phyloP scores from a whole-genome alignment of 2,888 invertebrate genomes.

The Ichneumon xanthorius region DNA sequence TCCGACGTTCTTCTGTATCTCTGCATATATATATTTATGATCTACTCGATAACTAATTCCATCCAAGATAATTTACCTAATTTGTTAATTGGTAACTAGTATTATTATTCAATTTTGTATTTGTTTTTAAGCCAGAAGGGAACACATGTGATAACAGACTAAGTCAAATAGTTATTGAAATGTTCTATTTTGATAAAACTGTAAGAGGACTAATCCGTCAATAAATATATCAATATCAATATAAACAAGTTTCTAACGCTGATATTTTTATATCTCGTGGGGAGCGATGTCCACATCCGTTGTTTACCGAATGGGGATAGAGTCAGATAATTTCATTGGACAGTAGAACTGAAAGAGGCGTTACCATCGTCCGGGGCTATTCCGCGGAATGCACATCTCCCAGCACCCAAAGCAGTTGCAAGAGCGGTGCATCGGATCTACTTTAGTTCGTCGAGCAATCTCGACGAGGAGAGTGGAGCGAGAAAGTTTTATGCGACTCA shows the following conservation, averaged over 20 bases:
- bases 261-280: not conserved
- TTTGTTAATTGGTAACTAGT: no score
- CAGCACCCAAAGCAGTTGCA: conserved; percentile 30
- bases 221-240: no score
- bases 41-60: no score
- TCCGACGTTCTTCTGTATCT: no score
- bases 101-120: no score
- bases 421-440: conserved; percentile 40
- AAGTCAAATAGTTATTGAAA: no score
- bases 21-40: no score
- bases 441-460: conserved; percentile 54
- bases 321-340: conserved; percentile 26
- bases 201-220: no score
- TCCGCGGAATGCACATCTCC: conserved; percentile 45
- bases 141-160: no score
- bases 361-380: conserved; percentile 39
- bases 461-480: conserved; percentile 43
- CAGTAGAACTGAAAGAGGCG: conserved; percentile 2
- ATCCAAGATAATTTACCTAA: no score
- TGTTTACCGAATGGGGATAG: not conserved
- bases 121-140: no score
- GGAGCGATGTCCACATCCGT: not conserved
- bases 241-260: not conserved
- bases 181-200: no score
- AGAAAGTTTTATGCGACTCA: conserved; percentile 63